A percentile compares a stretch with the other conserved stretches of the same genome.
These are phyloP conservation scores for Drosophila chauvacae DNA, from an alignment of 1,140 invertebrate genomes.

Conservation along the genomic window DNA sequence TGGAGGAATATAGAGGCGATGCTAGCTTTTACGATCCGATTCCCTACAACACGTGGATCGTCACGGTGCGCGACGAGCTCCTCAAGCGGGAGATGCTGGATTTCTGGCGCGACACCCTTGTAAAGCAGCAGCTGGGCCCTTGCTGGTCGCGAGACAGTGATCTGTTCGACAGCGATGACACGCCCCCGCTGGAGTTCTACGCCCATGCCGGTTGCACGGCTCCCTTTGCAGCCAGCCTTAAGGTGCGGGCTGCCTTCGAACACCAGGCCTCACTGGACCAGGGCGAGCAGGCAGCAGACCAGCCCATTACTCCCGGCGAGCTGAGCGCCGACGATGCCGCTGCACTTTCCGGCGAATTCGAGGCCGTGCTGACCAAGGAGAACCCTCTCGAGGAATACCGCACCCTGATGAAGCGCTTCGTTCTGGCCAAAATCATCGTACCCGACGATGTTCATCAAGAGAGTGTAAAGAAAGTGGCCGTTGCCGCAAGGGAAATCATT, in stretches of 20 bases:
- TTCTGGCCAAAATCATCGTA: constrained; percentile 47
- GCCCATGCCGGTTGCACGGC: constrained; percentile 70
- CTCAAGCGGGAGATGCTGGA: constrained; percentile 57
- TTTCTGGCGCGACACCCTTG: constrained; percentile 72
- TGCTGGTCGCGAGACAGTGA: constrained; percentile 78
- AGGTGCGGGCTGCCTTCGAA: constrained; percentile 35
- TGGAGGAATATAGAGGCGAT: constrained; percentile 65
- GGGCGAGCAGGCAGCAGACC: neutral
- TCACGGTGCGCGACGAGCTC: constrained; percentile 65
- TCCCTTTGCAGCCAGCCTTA: constrained; percentile 66
- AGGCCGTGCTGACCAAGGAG: constrained; percentile 36
- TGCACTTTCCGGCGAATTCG: constrained; percentile 53
- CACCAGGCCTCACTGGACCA: constrained; percentile 5
- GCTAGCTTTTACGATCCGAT: constrained; percentile 65
- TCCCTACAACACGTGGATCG: constrained; percentile 77
- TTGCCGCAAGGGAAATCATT: constrained; percentile 44
- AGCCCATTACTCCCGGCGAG: constrained; percentile 27
- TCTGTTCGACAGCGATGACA: constrained; percentile 65
- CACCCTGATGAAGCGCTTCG: constrained; percentile 60
- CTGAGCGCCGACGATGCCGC: constrained; percentile 28
- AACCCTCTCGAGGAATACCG: constrained; percentile 56
- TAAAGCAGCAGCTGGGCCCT: constrained; percentile 64
- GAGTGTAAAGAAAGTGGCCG: constrained; percentile 52
- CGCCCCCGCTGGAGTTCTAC: constrained; percentile 69
- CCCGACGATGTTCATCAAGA: constrained; percentile 48